phyloP scores from a whole-genome alignment of 35 echinoderm and acorn worm genomes.

The Strongylocentrotus purpuratus region DNA sequence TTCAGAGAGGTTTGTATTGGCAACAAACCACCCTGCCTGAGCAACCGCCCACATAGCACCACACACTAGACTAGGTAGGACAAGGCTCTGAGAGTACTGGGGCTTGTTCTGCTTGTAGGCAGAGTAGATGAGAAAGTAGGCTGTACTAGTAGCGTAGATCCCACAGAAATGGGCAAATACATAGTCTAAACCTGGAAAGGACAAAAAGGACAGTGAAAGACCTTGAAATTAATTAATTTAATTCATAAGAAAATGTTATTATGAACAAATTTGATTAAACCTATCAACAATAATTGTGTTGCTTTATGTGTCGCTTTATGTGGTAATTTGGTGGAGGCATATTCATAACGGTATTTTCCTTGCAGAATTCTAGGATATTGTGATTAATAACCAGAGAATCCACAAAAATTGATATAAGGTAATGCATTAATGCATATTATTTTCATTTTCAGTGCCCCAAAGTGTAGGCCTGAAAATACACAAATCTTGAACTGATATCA shows the following conservation, averaged over 20 bases:
- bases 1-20: slow-evolving; percentile 70
- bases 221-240: neutral
- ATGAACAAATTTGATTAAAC: neutral
- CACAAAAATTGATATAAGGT: too few relatives aligned
- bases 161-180: slow-evolving; percentile 90
- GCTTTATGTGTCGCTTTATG: neutral
- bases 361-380: too few relatives aligned
- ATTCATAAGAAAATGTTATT: neutral
- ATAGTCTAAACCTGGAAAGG: slow-evolving; percentile 87
- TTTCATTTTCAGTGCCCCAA: too few relatives aligned
- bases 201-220: neutral
- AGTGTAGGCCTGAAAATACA: too few relatives aligned
- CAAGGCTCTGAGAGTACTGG: slow-evolving; percentile 59
- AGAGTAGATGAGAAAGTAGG: slow-evolving; percentile 88
- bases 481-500: too few relatives aligned
- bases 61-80: slow-evolving; percentile 73
- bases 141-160: slow-evolving; percentile 60
- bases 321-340: neutral
- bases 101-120: slow-evolving; percentile 82
- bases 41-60: slow-evolving; percentile 90
- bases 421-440: too few relatives aligned
- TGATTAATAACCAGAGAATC: too few relatives aligned
- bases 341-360: neutral
- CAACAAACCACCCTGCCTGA: slow-evolving; percentile 90
- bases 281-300: neutral